phyloP scores from a whole-genome alignment of 2,888 invertebrate species.

The Nebria salina region DNA sequence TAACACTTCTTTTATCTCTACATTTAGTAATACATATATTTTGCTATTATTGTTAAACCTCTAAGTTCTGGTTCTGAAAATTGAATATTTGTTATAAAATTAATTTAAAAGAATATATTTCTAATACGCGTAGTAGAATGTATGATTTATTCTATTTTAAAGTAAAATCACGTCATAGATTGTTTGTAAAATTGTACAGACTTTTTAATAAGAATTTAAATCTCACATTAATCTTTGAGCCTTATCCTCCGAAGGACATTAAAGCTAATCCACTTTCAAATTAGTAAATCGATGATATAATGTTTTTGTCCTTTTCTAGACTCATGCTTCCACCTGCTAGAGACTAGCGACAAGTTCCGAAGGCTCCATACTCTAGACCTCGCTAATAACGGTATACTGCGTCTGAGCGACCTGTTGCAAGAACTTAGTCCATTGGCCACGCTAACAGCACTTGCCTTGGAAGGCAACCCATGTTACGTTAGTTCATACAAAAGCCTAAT shows the following conservation, averaged over 20 bases:
- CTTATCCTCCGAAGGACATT: neutral
- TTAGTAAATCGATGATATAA: neutral
- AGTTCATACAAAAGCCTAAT: conserved; percentile 49
- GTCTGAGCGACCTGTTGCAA: conserved; percentile 62
- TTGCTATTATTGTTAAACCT: too few relatives aligned
- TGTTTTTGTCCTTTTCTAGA: conserved; percentile 5
- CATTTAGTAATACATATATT: too few relatives aligned
- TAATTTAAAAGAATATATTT: too few relatives aligned
- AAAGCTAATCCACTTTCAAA: neutral
- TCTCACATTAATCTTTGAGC: neutral
- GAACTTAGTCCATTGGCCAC: conserved; percentile 59
- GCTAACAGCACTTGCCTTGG: conserved; percentile 63
- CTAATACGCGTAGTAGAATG: too few relatives aligned
- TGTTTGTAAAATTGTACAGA: too few relatives aligned
- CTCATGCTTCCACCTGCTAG: conserved; percentile 55
- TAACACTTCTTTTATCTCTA: too few relatives aligned
- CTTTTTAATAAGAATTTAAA: too few relatives aligned
- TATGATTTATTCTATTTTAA: too few relatives aligned
- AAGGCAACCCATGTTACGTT: conserved; percentile 71
- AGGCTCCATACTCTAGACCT: conserved; percentile 62
- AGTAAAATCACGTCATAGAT: too few relatives aligned
- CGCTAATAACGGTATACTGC: conserved; percentile 69
- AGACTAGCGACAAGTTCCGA: conserved; percentile 49
- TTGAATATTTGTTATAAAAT: too few relatives aligned
- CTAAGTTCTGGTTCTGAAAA: too few relatives aligned